Conservation (phyloP, 2,888 invertebrate species). For the Amiota minor region DNA sequence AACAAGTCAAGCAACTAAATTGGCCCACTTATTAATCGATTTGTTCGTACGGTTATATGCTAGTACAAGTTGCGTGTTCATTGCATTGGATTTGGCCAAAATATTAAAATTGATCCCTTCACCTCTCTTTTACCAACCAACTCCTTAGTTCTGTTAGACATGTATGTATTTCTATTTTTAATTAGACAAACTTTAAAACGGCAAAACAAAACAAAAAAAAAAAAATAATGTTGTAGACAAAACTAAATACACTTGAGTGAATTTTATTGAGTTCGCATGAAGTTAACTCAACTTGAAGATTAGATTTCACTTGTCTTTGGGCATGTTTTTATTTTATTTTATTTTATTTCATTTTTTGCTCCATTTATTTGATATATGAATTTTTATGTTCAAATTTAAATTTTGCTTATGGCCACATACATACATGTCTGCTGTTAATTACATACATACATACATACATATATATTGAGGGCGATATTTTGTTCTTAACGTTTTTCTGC, state of each 20-base stretch:
- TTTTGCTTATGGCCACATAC: background rate
- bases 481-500: background rate
- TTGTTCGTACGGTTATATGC: conserved; percentile 35
- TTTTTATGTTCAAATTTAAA: background rate
- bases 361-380: conserved; percentile 37
- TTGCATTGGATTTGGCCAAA: conserved; percentile 40
- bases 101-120: background rate
- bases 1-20: conserved; percentile 34
- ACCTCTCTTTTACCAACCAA: no score
- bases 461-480: background rate
- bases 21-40: conserved; percentile 65
- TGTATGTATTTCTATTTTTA: background rate
- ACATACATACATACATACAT: background rate
- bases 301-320: conserved; percentile 62
- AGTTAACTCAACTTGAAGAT: conserved; percentile 53
- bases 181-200: background rate
- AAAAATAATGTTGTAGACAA: no score
- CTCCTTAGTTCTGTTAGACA: no score
- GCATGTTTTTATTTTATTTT: conserved; percentile 26
- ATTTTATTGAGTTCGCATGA: conserved; percentile 29
- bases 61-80: conserved; percentile 31
- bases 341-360: conserved; percentile 33
- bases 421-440: no score
- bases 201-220: background rate
- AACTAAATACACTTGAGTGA: conserved; percentile 17